A percentile compares a stretch with the other conserved stretches of the same genome.
Conservation (phyloP, 2,113 vertebrate species). For the Acanthochromis polyacanthus region DNA sequence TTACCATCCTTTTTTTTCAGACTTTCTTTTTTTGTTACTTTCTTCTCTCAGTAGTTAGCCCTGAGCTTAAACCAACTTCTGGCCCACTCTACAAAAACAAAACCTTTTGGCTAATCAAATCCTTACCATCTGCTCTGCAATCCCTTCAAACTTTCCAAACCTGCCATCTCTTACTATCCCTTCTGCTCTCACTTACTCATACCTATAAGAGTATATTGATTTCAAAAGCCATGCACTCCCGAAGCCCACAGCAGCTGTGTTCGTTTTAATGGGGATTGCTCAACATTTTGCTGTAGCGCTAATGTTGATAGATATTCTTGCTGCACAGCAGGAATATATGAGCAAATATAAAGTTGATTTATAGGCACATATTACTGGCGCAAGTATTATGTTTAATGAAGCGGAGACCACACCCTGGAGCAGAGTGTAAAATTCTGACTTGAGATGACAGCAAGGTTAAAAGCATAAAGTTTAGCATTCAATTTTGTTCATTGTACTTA, state of each 20-base stretch:
- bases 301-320: neutral
- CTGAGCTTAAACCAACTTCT: constrained; percentile 29
- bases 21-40: constrained; percentile 18
- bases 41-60: constrained; percentile 10
- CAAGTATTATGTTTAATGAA: neutral
- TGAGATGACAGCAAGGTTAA: neutral
- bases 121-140: constrained; percentile 54
- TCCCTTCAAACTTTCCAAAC: constrained; percentile 37
- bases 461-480: no score
- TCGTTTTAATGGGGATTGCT: neutral
- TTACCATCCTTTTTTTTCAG: neutral
- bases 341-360: constrained; percentile 10
- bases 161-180: neutral
- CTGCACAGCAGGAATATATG: neutral
- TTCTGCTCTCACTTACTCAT: constrained; percentile 13
- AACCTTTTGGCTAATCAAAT: constrained; percentile 55
- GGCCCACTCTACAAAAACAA: constrained; percentile 45
- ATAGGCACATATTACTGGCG: neutral
- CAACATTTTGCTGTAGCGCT: neutral
- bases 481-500: no score
- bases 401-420: neutral
- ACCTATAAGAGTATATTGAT: neutral
- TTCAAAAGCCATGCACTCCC: constrained; percentile 7
- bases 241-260: constrained; percentile 4
- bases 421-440: neutral